Conservation (phyloP, 2,888 invertebrate genomes). For the Geophilus truncorum region DNA sequence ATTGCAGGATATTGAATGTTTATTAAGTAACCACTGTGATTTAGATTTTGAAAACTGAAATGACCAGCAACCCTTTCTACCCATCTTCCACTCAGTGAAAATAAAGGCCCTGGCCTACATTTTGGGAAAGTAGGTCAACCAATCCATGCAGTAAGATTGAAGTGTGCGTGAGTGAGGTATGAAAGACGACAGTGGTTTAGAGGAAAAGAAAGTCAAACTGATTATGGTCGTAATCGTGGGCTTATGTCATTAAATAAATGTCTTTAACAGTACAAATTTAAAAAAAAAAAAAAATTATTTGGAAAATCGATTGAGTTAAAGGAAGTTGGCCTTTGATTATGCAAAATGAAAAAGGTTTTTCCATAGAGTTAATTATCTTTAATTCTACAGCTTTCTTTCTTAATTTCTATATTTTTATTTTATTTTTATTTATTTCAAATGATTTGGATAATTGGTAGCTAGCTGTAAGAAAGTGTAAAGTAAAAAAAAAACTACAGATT, state of each 20-base stretch:
- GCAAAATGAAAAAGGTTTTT: no score
- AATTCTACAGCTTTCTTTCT: no score
- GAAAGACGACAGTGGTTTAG: background rate
- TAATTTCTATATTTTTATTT: background rate
- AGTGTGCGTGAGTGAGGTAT: background rate
- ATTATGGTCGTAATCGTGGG: background rate
- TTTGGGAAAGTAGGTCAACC: slow-evolving; percentile 14
- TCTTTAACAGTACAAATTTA: no score
- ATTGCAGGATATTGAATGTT: background rate
- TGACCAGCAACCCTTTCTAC: background rate
- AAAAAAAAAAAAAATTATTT: no score
- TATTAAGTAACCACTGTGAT: no score
- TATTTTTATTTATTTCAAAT: background rate
- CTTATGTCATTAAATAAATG: background rate
- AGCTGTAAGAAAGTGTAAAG: background rate
- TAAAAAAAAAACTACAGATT: background rate
- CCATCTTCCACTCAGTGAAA: background rate
- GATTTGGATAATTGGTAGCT: background rate
- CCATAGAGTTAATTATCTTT: no score
- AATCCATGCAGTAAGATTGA: background rate
- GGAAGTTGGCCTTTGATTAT: no score
- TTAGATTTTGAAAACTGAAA: background rate
- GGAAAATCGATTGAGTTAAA: background rate
- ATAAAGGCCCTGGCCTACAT: slow-evolving; percentile 18
- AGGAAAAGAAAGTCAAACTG: background rate